Conservation (phyloP, 1,140 invertebrate genomes). For the Drosophila tsacasi region DNA sequence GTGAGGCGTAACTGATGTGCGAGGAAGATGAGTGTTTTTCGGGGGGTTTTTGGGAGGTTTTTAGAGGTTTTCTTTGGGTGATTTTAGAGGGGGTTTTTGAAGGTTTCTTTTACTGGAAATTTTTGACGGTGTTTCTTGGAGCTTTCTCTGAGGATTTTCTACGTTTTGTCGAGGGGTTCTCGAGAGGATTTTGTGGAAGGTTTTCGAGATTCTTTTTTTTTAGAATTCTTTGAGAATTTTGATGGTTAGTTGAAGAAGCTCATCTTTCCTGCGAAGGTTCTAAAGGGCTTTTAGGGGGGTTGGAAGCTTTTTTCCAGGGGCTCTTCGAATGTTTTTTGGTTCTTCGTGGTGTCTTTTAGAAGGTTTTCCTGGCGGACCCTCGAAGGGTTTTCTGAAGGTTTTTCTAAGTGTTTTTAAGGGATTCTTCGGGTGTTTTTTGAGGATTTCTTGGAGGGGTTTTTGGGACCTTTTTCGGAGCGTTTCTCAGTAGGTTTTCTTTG, state of each 20-base stretch:
- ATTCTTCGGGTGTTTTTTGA: too few relatives aligned
- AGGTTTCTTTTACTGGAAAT: not conserved
- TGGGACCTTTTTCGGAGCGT: too few relatives aligned
- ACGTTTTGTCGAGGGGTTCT: not conserved
- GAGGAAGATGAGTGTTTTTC: slow-evolving; percentile 3
- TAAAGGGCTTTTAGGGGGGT: too few relatives aligned
- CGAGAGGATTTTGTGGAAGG: too few relatives aligned
- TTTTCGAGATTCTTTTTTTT: not conserved
- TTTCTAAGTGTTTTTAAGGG: too few relatives aligned
- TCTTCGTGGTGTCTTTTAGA: too few relatives aligned
- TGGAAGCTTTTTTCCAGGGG: too few relatives aligned
- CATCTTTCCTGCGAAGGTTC: not conserved
- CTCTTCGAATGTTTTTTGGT: too few relatives aligned
- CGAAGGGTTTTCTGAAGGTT: too few relatives aligned
- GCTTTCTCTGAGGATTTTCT: not conserved
- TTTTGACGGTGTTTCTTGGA: not conserved
- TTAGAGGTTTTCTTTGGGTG: not conserved
- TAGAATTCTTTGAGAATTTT: slow-evolving; percentile 4
- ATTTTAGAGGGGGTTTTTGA: not conserved
- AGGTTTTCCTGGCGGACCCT: too few relatives aligned
- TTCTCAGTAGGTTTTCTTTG: too few relatives aligned
- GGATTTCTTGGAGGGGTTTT: too few relatives aligned
- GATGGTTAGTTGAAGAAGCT: slow-evolving; percentile 49
- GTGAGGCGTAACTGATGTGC: slow-evolving; percentile 20
- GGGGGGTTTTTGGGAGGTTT: not conserved